Base-by-base conservation (phyloP, 2,888 invertebrate species). In the Marronus borbonicus region DNA sequence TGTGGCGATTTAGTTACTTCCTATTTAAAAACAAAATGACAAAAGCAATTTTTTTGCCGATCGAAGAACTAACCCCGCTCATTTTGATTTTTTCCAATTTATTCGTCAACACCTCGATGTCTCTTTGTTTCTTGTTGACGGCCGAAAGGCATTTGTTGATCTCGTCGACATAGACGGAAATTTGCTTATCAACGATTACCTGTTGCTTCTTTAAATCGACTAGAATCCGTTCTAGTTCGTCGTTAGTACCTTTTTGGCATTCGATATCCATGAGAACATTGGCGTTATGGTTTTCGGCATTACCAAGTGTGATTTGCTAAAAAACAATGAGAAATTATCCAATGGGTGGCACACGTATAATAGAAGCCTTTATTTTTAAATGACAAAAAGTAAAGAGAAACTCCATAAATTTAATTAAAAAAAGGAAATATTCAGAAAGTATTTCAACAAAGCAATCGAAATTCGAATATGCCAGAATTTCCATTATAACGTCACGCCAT, bases 231-330 rank as follows among this genome's bases (percentile, higher is more conserved):
- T 85, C 87, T 4, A 82, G 80, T 62, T 86, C 85, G 24, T 83
- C 83, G 76, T 86, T 87, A 3, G 81, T 78, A 14, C 81, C 83
- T 78, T 85, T 86, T 79, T 89, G 89, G 80, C 89, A 90, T 83
- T 93, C 94, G 76, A 91, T 91, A 84, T 93, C 93, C 81, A 90
- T 88, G 85, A 91, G 86, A 77, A 90, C 85, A 80, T 90, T 91
- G 0, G 92, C 92, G 82, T 91, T 91, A 52, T 90, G 88, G 82
- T 92, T 92, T 85, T 93, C 93, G 82, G 90, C 88, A 76, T 90
- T 86, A 78, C 89, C 88, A 62, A 92, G 83, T 3, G 88, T 83
- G 79, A 92, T 88, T 88, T 93, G 93, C 76, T 77, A 58, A 49
- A 62, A 24, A 75, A 36, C 0, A 12, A n/a, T 12, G 5, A 49